These are phyloP conservation scores for Bombycilla garrulus DNA, from an alignment of 2,113 vertebrate species.

Conservation along the genomic window DNA sequence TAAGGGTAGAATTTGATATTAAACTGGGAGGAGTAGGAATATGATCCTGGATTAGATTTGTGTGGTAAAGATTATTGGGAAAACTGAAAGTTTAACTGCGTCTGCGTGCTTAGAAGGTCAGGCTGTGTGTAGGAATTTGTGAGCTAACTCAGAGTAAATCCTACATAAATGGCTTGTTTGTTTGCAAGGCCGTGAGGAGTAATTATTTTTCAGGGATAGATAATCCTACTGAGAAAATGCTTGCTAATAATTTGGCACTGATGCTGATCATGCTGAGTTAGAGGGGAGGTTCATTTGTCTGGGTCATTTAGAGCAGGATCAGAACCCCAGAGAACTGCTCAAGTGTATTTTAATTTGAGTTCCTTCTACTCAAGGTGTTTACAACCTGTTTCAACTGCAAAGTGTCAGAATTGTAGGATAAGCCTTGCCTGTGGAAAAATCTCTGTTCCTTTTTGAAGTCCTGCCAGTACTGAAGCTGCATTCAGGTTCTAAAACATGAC, in stretches of 20 bases:
- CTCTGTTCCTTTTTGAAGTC: not conserved
- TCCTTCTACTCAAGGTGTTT: not conserved
- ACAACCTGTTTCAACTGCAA: not conserved
- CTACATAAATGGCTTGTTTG: not conserved
- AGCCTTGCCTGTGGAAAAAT: not conserved
- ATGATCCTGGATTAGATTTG: not conserved
- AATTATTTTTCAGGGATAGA: constrained; percentile 13
- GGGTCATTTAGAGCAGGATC: not conserved
- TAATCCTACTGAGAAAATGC: constrained; percentile 34
- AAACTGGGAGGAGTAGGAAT: not conserved
- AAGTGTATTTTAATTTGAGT: not conserved
- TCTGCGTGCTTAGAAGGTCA: not conserved
- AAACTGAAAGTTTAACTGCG: not conserved
- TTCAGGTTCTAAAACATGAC: not conserved
- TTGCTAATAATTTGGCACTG: constrained; percentile 12
- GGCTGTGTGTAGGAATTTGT: not conserved
- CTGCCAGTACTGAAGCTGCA: not conserved
- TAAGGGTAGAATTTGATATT: not conserved
- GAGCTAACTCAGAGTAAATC: not conserved
- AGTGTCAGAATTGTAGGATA: not conserved
- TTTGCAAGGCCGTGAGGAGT: not conserved
- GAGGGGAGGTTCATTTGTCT: not conserved
- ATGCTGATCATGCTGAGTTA: not conserved
- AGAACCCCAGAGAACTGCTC: not conserved
- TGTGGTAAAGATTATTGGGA: not conserved